Evolutionary conservation across 2,888 invertebrate species (phyloP).

Genomic region (Stenolophus ochropezus): DNA sequence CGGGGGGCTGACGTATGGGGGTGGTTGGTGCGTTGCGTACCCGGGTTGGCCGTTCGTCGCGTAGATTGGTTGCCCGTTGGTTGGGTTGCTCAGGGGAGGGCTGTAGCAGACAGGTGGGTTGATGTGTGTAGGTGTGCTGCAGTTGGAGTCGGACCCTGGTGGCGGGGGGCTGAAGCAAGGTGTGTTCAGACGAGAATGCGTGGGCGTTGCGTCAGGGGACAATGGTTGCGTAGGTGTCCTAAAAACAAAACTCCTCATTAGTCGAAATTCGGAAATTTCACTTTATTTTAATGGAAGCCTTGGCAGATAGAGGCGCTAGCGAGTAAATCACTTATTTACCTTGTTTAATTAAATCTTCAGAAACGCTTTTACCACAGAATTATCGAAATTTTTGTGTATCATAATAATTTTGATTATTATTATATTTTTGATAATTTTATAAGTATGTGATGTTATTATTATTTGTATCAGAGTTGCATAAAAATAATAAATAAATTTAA

Average conservation of each 20-base stretch:
- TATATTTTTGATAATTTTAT: no score
- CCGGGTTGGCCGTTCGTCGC: constrained; percentile 49
- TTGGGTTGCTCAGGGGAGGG: constrained; percentile 64
- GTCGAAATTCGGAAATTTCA: constrained; percentile 1
- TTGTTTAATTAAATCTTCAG: no score
- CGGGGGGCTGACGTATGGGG: constrained; percentile 72
- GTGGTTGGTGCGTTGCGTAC: constrained; percentile 66
- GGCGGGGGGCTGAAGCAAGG: constrained; percentile 70
- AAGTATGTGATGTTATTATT: no score
- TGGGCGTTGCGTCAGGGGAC: constrained; percentile 72
- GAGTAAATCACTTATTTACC: no score
- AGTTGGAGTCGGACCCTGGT: constrained; percentile 69
- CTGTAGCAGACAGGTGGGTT: constrained; percentile 69
- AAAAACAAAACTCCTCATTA: constrained; percentile 23
- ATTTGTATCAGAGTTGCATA: no score
- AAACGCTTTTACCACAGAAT: no score
- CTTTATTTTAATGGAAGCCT: no score
- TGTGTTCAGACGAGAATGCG: constrained; percentile 71
- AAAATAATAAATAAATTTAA: no score
- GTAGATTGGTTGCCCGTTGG: constrained; percentile 47
- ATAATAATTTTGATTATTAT: no score
- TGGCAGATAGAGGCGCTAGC: no score
- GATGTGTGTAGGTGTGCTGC: constrained; percentile 70
- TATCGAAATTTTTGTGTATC: no score
- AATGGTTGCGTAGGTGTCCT: constrained; percentile 69